Base-by-base conservation (phyloP, 1,140 invertebrate species). In the Cheumatopsyche charites region DNA sequence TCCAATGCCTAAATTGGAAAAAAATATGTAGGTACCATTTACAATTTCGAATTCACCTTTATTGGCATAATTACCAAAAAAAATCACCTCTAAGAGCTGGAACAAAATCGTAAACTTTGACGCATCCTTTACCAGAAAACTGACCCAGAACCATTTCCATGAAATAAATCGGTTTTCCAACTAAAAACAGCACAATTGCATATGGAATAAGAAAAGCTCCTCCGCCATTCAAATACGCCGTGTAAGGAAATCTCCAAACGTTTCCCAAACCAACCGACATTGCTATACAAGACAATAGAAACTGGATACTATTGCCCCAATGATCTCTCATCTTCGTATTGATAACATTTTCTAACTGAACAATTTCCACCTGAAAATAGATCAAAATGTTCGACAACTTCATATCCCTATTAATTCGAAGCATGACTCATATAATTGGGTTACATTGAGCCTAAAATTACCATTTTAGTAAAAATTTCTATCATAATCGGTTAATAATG, bases 231-330 rank as follows among this genome's bases (percentile, higher is more conserved):
- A 90, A 86, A 78, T 92, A 89, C 12, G 90, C 91, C 0, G 90
- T 88, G 76, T 91, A 94, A 0, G 92, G 92, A 82, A 95, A 94
- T 1, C 82, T 77, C 93, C 93, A 95, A 17, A 95, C 89, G 79
- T 94, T 95, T 1, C 93, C 93, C 12, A 95, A 82, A 0, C 92
- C 93, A 15, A 95, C 90, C 0, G 92, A 93, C 78, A 94, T 90
- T 4, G 92, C 90, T 58, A 94, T 90, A 77, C 92, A 92, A 0
- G 92, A 93, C 78, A 94, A 88, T 0, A 95, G 80, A 79, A 95
- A 95, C 80, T 95, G 92, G 9, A 92, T 78, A 63, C 90, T 87
- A 70, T 88, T 91, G 43, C 86, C 87, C 93, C 93, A 95, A 12
- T 42, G 15, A n/a, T 15, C 29, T 17, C 62, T n/a, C n/a, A n/a